These are phyloP conservation scores for Acomys russatus DNA, from an alignment of 2,797 vertebrate species.

Conservation along the genomic window DNA sequence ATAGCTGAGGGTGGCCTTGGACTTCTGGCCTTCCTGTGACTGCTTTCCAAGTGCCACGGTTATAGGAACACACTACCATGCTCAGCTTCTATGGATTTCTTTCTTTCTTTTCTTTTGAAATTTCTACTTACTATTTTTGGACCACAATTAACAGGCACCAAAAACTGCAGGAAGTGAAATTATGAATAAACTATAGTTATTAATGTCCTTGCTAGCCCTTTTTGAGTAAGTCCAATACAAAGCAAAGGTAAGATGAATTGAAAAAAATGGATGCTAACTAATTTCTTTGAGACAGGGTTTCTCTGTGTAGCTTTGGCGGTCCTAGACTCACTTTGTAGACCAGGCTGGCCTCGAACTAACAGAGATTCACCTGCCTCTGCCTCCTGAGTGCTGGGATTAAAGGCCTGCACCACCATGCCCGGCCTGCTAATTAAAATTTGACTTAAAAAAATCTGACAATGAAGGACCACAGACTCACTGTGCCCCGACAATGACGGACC, in stretches of 20 bases:
- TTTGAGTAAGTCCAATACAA: constrained; percentile 18
- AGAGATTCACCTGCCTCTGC: too few species aligned
- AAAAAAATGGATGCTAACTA: constrained; percentile 39
- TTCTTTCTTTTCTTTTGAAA: not conserved
- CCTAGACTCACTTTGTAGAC: too few species aligned
- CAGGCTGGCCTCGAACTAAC: too few species aligned
- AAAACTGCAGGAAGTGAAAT: not conserved
- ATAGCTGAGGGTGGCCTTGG: not conserved
- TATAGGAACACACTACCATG: not conserved
- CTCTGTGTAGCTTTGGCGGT: too few species aligned
- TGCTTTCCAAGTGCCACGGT: not conserved
- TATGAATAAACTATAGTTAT: not conserved
- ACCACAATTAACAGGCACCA: not conserved
- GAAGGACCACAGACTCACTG: not conserved
- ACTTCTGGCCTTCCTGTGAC: not conserved
- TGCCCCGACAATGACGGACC: too few species aligned
- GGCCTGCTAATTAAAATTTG: constrained; percentile 22
- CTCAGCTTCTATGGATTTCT: not conserved
- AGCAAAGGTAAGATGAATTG: not conserved
- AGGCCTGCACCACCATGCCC: too few species aligned
- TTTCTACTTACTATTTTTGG: not conserved
- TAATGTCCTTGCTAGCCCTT: not conserved
- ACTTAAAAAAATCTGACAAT: constrained; percentile 43
- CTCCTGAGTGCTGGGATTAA: too few species aligned
- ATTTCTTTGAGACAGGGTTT: not conserved